Conservation (phyloP, 2,113 vertebrate species). For the Pardalotus punctatus region DNA sequence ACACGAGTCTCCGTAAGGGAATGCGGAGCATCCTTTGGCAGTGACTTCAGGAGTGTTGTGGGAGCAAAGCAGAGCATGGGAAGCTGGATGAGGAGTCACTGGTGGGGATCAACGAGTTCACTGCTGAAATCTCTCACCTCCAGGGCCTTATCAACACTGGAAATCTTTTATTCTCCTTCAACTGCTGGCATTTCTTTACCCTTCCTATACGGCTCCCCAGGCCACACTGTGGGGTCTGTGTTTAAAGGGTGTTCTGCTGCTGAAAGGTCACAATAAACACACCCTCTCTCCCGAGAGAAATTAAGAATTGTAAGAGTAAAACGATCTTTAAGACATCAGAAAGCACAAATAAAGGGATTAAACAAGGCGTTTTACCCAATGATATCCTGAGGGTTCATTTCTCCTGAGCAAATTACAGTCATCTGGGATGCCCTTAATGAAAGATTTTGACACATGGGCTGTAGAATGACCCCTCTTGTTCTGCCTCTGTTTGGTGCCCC, state of each 20-base stretch:
- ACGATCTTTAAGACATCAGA: background rate
- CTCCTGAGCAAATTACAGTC: background rate
- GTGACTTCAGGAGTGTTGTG: background rate
- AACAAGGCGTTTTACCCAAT: background rate
- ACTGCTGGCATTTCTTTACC: background rate
- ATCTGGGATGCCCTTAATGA: background rate
- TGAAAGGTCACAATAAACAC: background rate
- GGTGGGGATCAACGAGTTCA: accelerated
- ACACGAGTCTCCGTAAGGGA: background rate
- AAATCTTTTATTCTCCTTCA: background rate
- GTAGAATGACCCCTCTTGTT: background rate
- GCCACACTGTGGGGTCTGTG: accelerated
- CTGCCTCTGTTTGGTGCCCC: background rate
- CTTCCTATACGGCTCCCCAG: background rate
- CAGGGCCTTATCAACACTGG: background rate
- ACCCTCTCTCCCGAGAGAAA: background rate
- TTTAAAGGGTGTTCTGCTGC: background rate
- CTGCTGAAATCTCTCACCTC: background rate
- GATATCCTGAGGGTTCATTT: background rate
- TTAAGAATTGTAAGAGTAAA: too few relatives aligned
- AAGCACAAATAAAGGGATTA: background rate
- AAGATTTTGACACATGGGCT: background rate
- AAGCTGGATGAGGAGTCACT: background rate
- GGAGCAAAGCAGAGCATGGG: background rate
- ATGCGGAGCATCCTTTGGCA: background rate